These are phyloP conservation scores for Coronaproctus castanopsis DNA, from an alignment of 2,888 invertebrate species.

Conservation along the genomic window DNA sequence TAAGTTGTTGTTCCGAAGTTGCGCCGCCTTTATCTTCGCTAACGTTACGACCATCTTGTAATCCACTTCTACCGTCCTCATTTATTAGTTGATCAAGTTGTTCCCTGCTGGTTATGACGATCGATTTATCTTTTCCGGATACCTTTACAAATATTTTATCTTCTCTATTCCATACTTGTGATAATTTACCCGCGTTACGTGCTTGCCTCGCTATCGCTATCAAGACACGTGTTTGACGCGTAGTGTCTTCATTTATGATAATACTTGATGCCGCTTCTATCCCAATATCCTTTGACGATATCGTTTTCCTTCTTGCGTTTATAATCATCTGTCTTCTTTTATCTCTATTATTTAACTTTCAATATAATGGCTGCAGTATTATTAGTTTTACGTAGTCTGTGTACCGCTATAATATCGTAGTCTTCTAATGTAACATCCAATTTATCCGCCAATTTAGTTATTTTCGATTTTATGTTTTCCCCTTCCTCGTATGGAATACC, in stretches of 20 bases:
- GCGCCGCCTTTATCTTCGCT: background rate
- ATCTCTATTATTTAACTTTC: background rate
- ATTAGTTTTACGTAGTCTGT: background rate
- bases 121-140: background rate
- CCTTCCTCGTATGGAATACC: conserved; percentile 1
- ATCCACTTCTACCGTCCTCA: background rate
- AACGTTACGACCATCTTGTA: background rate
- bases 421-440: background rate
- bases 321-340: no score
- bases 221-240: background rate
- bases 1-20: no score
- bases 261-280: background rate
- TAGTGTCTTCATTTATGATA: no score
- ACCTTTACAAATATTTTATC: no score
- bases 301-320: no score
- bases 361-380: background rate
- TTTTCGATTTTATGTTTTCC: background rate
- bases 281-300: background rate
- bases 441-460: background rate
- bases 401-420: background rate
- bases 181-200: no score
- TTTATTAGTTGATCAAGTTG: background rate
- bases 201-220: background rate
- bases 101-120: no score
- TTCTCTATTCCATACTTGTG: no score